Evolutionary conservation across 2,888 invertebrate species (phyloP), one percentile per base, ranked within the genome.

Genomic region (Aethes cnicana): DNA sequence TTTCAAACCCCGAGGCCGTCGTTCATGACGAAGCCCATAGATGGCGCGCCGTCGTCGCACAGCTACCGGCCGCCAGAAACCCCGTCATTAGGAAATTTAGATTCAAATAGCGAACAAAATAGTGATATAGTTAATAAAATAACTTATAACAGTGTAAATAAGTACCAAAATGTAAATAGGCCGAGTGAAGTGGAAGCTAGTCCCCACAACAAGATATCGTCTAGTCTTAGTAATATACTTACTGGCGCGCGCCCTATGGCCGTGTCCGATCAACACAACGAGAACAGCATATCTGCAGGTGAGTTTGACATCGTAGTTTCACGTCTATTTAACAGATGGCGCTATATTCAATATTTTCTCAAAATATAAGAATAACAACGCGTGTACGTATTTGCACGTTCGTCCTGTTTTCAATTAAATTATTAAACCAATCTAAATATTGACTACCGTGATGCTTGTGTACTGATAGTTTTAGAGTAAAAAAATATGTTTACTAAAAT

Each of bases 61-160:
- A 81, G 79, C 66, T 86, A 87, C 63, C 71, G 85, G 61, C 89
- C 89, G 66, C 88, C 89, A 64, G 88, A 88, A 71, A 65, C 87
- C 76, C 88, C 88, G 63, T 79, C 83, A 56, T 68, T 85, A 80
- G 82, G 77, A 72, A 85, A 78, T 74, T 74, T 86, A 86, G 85
- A 79, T 71, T 76, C 85, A 74, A 84, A 76, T 84, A 85, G 79
- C 82, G 87, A 86, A 82, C 84, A 87, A 83, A 86, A 86, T 82
- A 87, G 88, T 89, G 88, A 89, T 89, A 85, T 89, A 89, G 86
- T 83, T 84, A 77, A 87, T 88, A 89, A 88, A 88, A 77, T 87
- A 84, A 74, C 82, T 64, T 88, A 87, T 87, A 87, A 78, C 86
- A 87, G 77, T 89, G 85, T 89, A 85, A 87, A 89, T 89, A 89